Conservation (phyloP, 2,888 invertebrate genomes). For the Pherbina coryleti region DNA sequence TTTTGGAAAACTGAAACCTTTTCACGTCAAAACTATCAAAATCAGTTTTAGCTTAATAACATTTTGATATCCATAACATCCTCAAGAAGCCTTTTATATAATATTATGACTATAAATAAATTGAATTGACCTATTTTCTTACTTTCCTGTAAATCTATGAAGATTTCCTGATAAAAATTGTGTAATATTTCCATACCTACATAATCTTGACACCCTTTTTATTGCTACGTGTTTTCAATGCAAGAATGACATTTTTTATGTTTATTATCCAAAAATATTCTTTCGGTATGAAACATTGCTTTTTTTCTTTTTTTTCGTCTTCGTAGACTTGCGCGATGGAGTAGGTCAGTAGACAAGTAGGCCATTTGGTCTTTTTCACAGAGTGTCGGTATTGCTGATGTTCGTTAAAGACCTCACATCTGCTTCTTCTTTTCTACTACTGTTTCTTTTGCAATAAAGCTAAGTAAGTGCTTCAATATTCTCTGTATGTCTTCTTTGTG, state of each 20-base stretch:
- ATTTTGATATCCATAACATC: no score
- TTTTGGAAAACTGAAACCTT: no score
- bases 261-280: background rate
- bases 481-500: background rate
- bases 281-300: background rate
- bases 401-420: background rate
- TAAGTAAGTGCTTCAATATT: background rate
- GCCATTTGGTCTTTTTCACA: constrained; percentile 58
- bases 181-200: no score
- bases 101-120: no score
- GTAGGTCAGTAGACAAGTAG: constrained; percentile 69
- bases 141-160: no score
- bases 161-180: no score
- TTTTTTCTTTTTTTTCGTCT: background rate
- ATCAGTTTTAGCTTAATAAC: no score
- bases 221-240: background rate
- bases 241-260: background rate
- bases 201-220: no score
- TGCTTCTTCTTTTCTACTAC: background rate
- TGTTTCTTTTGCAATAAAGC: background rate
- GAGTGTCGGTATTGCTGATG: constrained; percentile 3
- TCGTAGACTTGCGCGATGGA: constrained; percentile 52
- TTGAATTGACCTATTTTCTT: no score
- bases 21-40: no score
- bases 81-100: no score